Percentiles rank a stretch among this genome's conserved stretches.
These are phyloP conservation scores for Cichladusa arquata DNA, from an alignment of 2,113 vertebrate species.

Conservation along the genomic window DNA sequence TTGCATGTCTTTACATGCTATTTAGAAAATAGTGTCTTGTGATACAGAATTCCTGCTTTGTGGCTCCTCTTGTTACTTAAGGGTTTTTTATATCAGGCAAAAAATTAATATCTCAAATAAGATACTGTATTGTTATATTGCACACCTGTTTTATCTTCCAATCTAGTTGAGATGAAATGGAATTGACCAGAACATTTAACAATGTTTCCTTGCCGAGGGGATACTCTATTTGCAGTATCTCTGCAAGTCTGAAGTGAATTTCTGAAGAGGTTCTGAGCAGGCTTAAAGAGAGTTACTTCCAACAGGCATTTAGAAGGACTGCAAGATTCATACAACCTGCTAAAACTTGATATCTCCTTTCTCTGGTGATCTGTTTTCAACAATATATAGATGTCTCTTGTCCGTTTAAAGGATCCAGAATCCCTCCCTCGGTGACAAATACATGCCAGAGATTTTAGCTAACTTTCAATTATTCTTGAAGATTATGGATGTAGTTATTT, in stretches of 20 bases:
- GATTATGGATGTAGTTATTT: slow-evolving; percentile 28
- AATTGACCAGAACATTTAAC: background rate
- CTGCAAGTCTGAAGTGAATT: background rate
- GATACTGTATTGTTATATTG: background rate
- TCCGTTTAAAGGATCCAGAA: background rate
- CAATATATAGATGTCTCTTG: background rate
- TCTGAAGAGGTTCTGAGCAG: background rate
- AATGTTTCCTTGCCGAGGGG: background rate
- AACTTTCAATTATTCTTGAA: slow-evolving; percentile 46
- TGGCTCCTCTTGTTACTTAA: background rate
- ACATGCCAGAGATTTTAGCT: background rate
- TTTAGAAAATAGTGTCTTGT: background rate
- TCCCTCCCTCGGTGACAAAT: background rate
- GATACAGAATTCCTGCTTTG: background rate
- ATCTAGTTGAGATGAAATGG: background rate
- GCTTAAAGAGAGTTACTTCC: background rate
- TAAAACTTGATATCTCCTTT: background rate
- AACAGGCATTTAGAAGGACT: background rate
- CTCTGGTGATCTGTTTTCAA: background rate
- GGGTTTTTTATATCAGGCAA: background rate
- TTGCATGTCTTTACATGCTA: background rate
- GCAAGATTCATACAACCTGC: background rate
- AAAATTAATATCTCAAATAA: background rate
- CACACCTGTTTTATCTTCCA: background rate
- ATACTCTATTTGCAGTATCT: background rate